Conservation (phyloP, 2,113 vertebrate genomes). For the Verasper variegatus region DNA sequence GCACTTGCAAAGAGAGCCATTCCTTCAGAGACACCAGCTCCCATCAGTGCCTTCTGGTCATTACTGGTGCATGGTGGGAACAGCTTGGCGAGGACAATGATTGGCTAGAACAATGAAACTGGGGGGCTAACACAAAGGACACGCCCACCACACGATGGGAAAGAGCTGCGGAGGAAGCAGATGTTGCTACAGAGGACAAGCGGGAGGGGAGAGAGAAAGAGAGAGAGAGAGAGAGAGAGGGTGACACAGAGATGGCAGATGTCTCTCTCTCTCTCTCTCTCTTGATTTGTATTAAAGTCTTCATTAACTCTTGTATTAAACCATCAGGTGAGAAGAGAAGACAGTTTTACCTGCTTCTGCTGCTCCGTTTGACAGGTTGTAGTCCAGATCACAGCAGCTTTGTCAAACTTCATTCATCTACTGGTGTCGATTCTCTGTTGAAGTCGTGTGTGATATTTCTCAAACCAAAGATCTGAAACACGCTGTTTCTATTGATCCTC, state of each 20-base stretch:
- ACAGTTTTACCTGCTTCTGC: conserved; percentile 43
- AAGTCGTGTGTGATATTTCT: too few relatives aligned
- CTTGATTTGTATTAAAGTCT: conserved; percentile 22
- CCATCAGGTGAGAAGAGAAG: conserved; percentile 56
- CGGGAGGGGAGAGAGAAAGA: conserved; percentile 56
- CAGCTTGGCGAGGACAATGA: conserved; percentile 79
- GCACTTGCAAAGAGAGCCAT: conserved; percentile 73
- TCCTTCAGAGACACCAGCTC: conserved; percentile 79
- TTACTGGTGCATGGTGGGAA: conserved; percentile 82
- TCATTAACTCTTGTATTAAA: too few relatives aligned
- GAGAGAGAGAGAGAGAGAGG: conserved; percentile 36
- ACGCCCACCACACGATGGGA: conserved; percentile 79
- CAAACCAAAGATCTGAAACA: too few relatives aligned
- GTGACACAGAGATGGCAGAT: conserved; percentile 38
- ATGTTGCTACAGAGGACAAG: conserved; percentile 78
- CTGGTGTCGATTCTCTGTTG: too few relatives aligned
- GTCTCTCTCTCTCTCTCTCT: conserved; percentile 34
- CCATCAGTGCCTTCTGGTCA: conserved; percentile 79
- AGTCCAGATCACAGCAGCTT: too few relatives aligned
- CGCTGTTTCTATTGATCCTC: neutral
- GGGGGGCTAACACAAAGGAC: conserved; percentile 74
- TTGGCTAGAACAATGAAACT: conserved; percentile 81
- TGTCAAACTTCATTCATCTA: too few relatives aligned
- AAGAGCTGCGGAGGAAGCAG: conserved; percentile 76
- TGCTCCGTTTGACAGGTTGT: neutral